phyloP scores from a whole-genome alignment of 92 coral and sea anemone genomes.

The Blastomussa wellsi region DNA sequence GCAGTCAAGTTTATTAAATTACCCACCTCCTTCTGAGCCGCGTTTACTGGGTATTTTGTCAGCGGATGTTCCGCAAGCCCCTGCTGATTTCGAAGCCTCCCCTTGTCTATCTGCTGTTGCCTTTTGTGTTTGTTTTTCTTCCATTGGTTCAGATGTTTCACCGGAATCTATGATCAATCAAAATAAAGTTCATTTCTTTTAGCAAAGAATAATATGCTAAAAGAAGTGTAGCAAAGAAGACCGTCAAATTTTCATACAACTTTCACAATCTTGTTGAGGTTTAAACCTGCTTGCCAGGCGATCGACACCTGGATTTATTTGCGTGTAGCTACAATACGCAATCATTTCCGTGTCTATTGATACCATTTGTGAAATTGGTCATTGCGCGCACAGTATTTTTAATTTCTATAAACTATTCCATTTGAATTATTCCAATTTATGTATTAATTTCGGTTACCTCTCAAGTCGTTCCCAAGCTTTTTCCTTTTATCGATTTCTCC shows the following conservation, averaged over 20 bases:
- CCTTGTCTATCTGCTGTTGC: not conserved
- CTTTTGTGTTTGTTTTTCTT: not conserved
- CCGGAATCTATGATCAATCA: not conserved
- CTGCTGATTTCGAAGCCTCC: not conserved
- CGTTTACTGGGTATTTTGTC: slow-evolving; percentile 13
- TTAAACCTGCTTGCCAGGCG: too few species aligned
- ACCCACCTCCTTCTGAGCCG: not conserved
- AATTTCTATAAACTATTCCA: too few species aligned
- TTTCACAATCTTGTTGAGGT: not conserved
- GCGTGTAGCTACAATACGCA: not conserved
- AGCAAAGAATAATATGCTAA: not conserved
- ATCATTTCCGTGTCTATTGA: not conserved
- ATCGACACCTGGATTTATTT: too few species aligned
- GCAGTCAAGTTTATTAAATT: not conserved
- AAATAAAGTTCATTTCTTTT: not conserved
- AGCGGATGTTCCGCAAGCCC: slow-evolving; percentile 10
- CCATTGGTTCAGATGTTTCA: not conserved
- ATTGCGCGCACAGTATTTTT: too few species aligned
- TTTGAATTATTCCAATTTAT: too few species aligned
- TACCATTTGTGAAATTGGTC: too few species aligned
- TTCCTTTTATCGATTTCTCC: not conserved
- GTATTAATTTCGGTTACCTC: slow-evolving; percentile 1
- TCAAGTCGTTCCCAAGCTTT: not conserved
- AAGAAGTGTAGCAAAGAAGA: not conserved
- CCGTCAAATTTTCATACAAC: not conserved